Conservation (phyloP, 1,140 invertebrate species). For the Metaphire vulgaris region DNA sequence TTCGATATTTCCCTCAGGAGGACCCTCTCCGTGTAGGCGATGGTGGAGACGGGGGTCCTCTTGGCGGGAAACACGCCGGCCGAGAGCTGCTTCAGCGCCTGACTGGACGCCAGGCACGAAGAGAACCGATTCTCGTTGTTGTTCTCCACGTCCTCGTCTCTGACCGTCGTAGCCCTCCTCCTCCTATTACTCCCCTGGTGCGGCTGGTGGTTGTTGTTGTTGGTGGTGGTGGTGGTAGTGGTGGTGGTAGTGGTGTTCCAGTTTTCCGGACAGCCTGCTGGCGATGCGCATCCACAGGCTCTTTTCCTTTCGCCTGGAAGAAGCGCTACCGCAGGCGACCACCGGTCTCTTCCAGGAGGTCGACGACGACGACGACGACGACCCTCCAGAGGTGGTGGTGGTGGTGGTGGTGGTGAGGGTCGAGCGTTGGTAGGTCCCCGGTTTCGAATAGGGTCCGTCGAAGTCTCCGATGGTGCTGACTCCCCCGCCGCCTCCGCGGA, state of each 20-base stretch:
- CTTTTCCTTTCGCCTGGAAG: background rate
- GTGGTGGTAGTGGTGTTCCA: background rate
- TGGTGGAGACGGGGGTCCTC: constrained; percentile 17
- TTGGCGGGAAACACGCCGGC: constrained; percentile 8
- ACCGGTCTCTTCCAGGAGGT: too few species aligned
- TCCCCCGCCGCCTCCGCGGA: background rate
- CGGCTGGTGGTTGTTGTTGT: constrained; percentile 14
- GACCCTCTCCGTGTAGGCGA: constrained; percentile 16
- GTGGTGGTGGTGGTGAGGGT: too few species aligned
- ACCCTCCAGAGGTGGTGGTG: too few species aligned
- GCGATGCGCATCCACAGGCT: background rate
- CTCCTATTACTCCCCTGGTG: background rate
- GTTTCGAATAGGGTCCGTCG: too few species aligned
- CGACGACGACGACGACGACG: too few species aligned
- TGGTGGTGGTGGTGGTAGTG: constrained; percentile 4
- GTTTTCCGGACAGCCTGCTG: constrained; percentile 2
- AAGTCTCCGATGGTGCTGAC: background rate
- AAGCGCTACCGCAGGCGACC: too few species aligned
- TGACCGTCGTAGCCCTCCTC: background rate
- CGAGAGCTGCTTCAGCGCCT: background rate
- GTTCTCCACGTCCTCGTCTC: background rate
- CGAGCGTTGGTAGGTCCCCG: too few species aligned
- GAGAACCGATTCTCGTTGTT: background rate
- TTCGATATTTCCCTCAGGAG: constrained; percentile 11
- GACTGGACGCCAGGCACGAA: constrained; percentile 2